Evolutionary conservation across 2,797 vertebrate genomes (phyloP).

Genomic region (Mareca penelope): DNA sequence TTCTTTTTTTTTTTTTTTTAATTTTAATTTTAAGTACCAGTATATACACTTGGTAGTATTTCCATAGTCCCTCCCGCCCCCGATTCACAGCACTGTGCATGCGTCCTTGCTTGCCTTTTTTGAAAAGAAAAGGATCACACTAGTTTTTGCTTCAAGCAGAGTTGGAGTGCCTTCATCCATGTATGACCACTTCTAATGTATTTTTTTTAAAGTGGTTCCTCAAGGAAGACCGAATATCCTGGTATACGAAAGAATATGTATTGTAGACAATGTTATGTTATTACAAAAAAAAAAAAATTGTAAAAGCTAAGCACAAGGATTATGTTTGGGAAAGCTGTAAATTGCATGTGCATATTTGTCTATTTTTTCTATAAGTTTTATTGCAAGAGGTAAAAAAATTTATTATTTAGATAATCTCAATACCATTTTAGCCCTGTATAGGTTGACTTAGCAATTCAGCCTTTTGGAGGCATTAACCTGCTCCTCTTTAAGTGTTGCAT

Average conservation of each 20-base stretch:
- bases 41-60: conserved; percentile 70
- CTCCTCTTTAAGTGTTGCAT: conserved; percentile 84
- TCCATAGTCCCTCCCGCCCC: conserved; percentile 60
- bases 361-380: conserved; percentile 89
- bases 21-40: conserved; percentile 31
- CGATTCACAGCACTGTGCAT: conserved; percentile 94
- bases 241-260: conserved; percentile 73
- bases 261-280: conserved; percentile 73
- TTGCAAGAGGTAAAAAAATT: conserved; percentile 80
- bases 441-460: conserved; percentile 84
- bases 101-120: conserved; percentile 93
- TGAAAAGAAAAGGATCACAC: conserved; percentile 85
- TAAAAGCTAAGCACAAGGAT: conserved; percentile 86
- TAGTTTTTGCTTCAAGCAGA: conserved; percentile 91
- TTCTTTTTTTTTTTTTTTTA: not conserved
- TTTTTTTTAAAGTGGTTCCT: conserved; percentile 79
- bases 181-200: conserved; percentile 89
- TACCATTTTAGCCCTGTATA: conserved; percentile 83
- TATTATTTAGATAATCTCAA: conserved; percentile 85
- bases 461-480: conserved; percentile 84
- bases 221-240: conserved; percentile 81
- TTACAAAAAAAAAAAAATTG: conserved; percentile 72
- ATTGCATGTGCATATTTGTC: conserved; percentile 87
- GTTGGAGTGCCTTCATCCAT: conserved; percentile 94
- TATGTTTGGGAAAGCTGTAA: conserved; percentile 84